Evolutionary conservation across 2,797 vertebrate species (phyloP), one percentile per base, ranked within the genome.

Genomic region (Heterohyrax brucei): DNA sequence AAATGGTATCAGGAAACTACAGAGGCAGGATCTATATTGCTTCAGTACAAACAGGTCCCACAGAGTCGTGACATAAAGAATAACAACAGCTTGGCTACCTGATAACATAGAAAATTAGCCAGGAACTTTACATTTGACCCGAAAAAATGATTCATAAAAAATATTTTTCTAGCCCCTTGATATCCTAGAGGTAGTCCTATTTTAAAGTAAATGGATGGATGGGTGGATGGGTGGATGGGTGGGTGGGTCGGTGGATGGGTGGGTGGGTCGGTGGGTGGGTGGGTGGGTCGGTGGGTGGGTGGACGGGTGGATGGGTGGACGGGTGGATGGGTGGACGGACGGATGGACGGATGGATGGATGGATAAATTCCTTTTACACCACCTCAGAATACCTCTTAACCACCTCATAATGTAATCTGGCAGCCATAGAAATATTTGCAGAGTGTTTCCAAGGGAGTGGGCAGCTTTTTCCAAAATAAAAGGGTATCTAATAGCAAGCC

Each of bases 81-180:
- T 21, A 70, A 84, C 28, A 59, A 81, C 5, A 84, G 24, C 28
- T 72, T 61, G 82, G 44, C 46, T 66, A 53, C 10, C 8, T 39
- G 14, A 5, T 66, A 24, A 84, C 18, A 66, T 76, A 76, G 46
- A 5, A 89, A 90, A 96, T 90, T 92, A 66, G 10, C 61, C 68
- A 66, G 59, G 50, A 95, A 64, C 5, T 44, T 61, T 78, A 3
- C 13, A 79, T 85, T 90, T 84, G n/a, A 77, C 50, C 61, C 48
- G 75, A 89, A 70, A 21, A 90, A 26, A 83, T 70, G 10, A 3
- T 90, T 87, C 28, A 64, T 73, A 16, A 87, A 84, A 97, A 88
- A 39, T 81, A 80, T 39, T n/a, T 95, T 13, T 19, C 46, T 50
- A 79, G 7, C 19, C 10, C 39, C 48, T 56, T 68, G 18, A 87